phyloP scores from a whole-genome alignment of 1,140 invertebrate genomes.

The Pectinophora gossypiella region DNA sequence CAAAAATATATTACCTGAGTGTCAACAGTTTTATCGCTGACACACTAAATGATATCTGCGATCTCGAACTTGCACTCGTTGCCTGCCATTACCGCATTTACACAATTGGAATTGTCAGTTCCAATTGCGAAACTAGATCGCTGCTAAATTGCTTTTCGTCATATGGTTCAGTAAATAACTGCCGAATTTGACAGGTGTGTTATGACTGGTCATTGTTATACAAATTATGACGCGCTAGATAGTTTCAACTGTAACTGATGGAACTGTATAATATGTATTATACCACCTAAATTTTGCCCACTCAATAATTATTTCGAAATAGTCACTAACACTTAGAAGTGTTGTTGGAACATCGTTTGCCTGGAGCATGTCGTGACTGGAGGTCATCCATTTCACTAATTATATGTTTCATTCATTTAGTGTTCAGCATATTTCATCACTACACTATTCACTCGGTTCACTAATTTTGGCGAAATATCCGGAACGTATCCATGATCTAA shows the following conservation, averaged over 20 bases:
- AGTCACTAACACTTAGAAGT: too few relatives aligned
- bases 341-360: not conserved
- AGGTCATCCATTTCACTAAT: conserved; percentile 26
- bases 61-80: conserved; percentile 28
- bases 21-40: not conserved
- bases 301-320: not conserved
- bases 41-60: not conserved
- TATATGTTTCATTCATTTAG: conserved; percentile 10
- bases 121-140: conserved; percentile 50
- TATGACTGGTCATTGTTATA: too few relatives aligned
- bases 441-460: too few relatives aligned
- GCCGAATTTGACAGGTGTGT: conserved; percentile 27
- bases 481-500: too few relatives aligned
- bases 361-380: conserved; percentile 20
- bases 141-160: conserved; percentile 57
- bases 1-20: too few relatives aligned
- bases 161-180: conserved; percentile 38
- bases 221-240: too few relatives aligned
- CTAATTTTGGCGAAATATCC: too few relatives aligned
- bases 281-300: too few relatives aligned
- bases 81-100: conserved; percentile 41
- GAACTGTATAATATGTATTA: too few relatives aligned
- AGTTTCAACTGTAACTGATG: too few relatives aligned
- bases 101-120: conserved; percentile 57
- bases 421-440: too few relatives aligned